Conservation (phyloP, 1,140 invertebrate genomes). For the Drosophila virilis region DNA sequence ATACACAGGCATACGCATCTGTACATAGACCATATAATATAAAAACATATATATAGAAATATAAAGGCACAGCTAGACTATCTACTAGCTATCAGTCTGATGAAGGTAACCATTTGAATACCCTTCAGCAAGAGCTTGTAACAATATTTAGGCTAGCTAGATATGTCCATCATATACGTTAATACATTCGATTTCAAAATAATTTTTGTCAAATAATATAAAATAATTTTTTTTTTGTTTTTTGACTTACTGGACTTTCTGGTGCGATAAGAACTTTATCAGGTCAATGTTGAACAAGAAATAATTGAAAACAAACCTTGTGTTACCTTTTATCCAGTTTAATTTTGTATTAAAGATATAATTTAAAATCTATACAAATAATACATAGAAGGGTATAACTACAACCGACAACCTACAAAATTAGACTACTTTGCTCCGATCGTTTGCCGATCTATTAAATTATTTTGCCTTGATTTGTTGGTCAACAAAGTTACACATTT, state of each 20-base stretch:
- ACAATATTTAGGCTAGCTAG: too few relatives aligned
- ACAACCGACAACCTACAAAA: neutral
- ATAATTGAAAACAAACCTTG: too few relatives aligned
- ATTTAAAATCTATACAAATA: too few relatives aligned
- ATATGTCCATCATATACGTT: too few relatives aligned
- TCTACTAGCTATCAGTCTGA: neutral
- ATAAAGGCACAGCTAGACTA: slow-evolving; percentile 9
- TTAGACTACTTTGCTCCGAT: neutral
- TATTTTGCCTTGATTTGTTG: slow-evolving; percentile 1
- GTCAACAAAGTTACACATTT: slow-evolving; percentile 7
- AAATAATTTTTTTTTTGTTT: too few relatives aligned
- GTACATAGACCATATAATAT: neutral
- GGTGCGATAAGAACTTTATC: too few relatives aligned
- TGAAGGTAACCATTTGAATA: slow-evolving; percentile 4
- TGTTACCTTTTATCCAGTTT: too few relatives aligned
- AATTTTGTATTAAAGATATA: too few relatives aligned
- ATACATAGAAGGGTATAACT: neutral
- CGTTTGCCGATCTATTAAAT: neutral
- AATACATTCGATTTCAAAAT: too few relatives aligned
- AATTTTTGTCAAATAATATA: too few relatives aligned
- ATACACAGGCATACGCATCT: neutral
- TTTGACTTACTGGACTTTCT: too few relatives aligned
- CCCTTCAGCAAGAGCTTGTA: neutral
- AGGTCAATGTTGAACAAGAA: too few relatives aligned
- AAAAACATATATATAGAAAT: slow-evolving; percentile 1